Conservation (phyloP, 2,113 vertebrate genomes). For the Pangasianodon gigas region DNA sequence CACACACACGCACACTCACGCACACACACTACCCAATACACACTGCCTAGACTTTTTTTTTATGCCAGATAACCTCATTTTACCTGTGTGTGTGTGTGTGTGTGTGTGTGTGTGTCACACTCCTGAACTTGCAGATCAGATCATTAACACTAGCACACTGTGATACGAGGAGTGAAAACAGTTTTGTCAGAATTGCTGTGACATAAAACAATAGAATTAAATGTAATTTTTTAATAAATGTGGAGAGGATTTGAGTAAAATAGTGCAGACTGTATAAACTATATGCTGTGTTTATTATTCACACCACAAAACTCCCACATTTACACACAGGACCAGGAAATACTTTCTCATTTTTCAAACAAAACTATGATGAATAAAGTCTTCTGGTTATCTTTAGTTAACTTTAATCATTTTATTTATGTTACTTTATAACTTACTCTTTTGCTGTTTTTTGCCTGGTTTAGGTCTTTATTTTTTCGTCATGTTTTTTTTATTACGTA, state of each 20-base stretch:
- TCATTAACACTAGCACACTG: slow-evolving; percentile 5
- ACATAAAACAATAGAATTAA: background rate
- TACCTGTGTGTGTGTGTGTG: slow-evolving; percentile 6
- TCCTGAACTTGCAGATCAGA: background rate
- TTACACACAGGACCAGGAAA: background rate
- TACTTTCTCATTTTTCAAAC: background rate
- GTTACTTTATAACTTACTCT: background rate
- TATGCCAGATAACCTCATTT: background rate
- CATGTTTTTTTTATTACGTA: background rate
- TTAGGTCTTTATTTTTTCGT: background rate
- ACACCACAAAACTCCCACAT: background rate
- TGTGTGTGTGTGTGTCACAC: background rate
- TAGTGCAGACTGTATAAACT: background rate
- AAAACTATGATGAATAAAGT: background rate
- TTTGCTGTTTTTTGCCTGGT: background rate
- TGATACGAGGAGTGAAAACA: background rate
- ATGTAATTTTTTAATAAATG: background rate
- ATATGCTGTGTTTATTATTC: background rate
- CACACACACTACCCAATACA: slow-evolving; percentile 33
- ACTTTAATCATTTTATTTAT: background rate
- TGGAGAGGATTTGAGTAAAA: background rate
- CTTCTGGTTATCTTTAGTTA: background rate
- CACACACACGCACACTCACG: background rate
- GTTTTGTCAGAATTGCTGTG: background rate
- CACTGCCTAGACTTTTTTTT: background rate